A percentile compares a stretch with the other conserved stretches of the same genome.
phyloP scores from a whole-genome alignment of 1,140 invertebrate species.

The Acyrthosiphon pisum region DNA sequence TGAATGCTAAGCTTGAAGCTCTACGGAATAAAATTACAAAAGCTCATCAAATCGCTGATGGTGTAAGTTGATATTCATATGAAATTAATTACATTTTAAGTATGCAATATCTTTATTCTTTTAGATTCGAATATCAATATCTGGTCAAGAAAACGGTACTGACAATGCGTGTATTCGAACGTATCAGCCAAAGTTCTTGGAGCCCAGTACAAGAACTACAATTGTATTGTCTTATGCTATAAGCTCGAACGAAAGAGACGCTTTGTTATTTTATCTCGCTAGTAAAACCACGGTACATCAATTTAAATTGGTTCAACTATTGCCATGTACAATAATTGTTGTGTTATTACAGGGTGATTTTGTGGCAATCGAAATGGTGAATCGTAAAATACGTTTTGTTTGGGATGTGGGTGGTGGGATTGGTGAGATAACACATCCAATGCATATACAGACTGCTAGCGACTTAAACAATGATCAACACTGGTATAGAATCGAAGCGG shows the following conservation, averaged over 20 bases:
- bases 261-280: slow-evolving; percentile 73
- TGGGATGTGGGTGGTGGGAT: slow-evolving; percentile 81
- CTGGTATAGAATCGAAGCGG: slow-evolving; percentile 78
- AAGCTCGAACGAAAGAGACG: slow-evolving; percentile 68
- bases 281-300: slow-evolving; percentile 67
- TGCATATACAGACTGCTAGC: slow-evolving; percentile 64
- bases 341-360: slow-evolving; percentile 69
- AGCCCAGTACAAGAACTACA: slow-evolving; percentile 74
- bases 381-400: slow-evolving; percentile 75
- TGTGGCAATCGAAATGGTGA: slow-evolving; percentile 79
- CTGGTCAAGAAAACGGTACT: slow-evolving; percentile 59
- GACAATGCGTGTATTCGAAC: slow-evolving; percentile 69
- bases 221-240: slow-evolving; percentile 75
- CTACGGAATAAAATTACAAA: slow-evolving; percentile 77
- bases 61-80: slow-evolving; percentile 67
- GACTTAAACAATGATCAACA: slow-evolving; percentile 70
- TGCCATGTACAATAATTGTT: background rate
- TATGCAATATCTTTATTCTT: background rate
- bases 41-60: slow-evolving; percentile 80
- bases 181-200: slow-evolving; percentile 70
- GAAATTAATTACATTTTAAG: background rate
- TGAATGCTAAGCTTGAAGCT: slow-evolving; percentile 70
- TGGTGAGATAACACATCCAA: slow-evolving; percentile 71
- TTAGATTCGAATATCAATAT: slow-evolving; percentile 82
- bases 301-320: background rate